Conservation (phyloP, 2,888 invertebrate genomes). For the Micoletzkya japonica region DNA sequence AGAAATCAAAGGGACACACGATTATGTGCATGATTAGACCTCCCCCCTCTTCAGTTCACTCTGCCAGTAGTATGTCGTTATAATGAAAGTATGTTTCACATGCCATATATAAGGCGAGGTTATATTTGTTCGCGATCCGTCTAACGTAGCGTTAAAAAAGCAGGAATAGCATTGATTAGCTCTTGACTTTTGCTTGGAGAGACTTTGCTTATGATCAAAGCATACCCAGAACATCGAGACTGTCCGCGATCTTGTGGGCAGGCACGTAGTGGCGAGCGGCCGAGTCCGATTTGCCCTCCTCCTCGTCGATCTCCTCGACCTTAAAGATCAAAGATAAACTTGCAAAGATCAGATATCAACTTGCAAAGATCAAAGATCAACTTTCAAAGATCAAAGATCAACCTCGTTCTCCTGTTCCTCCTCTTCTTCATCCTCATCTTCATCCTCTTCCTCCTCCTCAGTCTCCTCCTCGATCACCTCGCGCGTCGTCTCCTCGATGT, state of each 20-base stretch:
- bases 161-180: no score
- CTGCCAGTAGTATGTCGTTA: no score
- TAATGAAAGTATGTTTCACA: no score
- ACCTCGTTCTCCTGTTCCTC: slow-evolving; percentile 11
- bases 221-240: slow-evolving; percentile 14
- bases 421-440: background rate
- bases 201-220: no score
- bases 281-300: slow-evolving; percentile 4
- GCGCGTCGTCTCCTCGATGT: slow-evolving; percentile 7
- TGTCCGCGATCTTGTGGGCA: slow-evolving; percentile 15
- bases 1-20: no score
- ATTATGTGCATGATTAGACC: no score
- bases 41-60: no score
- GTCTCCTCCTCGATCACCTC: background rate
- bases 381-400: slow-evolving; percentile 15
- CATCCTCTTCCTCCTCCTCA: slow-evolving; percentile 11
- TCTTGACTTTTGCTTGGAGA: no score
- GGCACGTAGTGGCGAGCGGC: slow-evolving; percentile 17
- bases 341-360: no score
- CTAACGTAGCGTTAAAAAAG: no score
- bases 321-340: slow-evolving; percentile 17
- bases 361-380: slow-evolving; percentile 16
- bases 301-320: slow-evolving; percentile 9
- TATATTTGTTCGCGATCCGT: no score
- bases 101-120: no score